A percentile compares a stretch with the other conserved stretches of the same genome.
phyloP scores from a whole-genome alignment of 30 jellyfish, hydroid and myxozoan genomes.

The Hydractinia echinata region DNA sequence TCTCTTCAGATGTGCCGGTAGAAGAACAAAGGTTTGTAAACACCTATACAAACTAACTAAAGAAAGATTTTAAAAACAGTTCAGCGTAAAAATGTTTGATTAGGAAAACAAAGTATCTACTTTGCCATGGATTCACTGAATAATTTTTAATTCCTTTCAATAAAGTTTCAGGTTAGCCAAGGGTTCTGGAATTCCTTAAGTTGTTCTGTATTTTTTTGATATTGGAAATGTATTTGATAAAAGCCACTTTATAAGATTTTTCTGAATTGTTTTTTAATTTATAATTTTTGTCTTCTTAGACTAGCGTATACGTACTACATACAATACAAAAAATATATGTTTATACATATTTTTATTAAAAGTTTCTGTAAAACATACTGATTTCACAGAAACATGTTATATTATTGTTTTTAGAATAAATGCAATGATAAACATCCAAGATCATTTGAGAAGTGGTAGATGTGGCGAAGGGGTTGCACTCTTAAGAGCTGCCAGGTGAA shows the following conservation, averaged over 20 bases:
- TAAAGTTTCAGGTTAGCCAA: too few relatives aligned
- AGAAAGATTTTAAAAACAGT: too few relatives aligned
- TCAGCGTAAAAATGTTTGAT: too few relatives aligned
- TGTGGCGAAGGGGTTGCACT: conserved; percentile 60
- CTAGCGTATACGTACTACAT: too few relatives aligned
- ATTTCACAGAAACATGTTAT: neutral
- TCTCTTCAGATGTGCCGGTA: conserved; percentile 50
- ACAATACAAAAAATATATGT: too few relatives aligned
- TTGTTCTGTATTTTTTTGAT: too few relatives aligned
- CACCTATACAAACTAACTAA: too few relatives aligned
- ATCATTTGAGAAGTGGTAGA: conserved; percentile 41
- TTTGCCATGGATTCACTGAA: too few relatives aligned
- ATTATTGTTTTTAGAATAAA: conserved; percentile 22
- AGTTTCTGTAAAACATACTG: neutral
- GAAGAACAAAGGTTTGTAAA: conserved; percentile 75
- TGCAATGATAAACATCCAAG: conserved; percentile 61
- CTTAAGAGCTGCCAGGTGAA: conserved; percentile 74
- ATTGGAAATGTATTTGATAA: neutral
- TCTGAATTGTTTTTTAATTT: neutral
- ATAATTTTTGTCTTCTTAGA: neutral
- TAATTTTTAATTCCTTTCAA: too few relatives aligned
- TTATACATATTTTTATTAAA: too few relatives aligned
- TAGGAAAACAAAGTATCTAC: too few relatives aligned
- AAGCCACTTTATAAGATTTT: neutral
- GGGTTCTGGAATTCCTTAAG: too few relatives aligned